phyloP scores from a whole-genome alignment of 2,113 vertebrate species.

The Gopherus evgoodei region DNA sequence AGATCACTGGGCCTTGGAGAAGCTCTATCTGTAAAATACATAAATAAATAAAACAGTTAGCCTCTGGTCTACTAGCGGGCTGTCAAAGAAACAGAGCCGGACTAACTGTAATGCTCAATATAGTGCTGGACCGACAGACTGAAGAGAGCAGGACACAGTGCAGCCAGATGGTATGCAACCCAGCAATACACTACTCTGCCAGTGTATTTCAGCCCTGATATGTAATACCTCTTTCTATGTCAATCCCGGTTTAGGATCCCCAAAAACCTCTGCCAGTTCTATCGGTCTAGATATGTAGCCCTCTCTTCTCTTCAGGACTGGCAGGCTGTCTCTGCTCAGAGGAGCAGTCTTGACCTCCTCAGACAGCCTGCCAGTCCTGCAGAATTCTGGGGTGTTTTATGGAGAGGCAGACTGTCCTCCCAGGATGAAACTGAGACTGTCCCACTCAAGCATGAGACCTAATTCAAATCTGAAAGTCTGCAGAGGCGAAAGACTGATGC shows the following conservation, averaged over 20 bases:
- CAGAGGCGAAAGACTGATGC: rapidly evolving
- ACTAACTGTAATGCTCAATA: not conserved
- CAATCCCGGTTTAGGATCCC: not conserved
- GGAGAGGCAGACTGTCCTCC: not conserved
- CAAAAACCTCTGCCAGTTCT: not conserved
- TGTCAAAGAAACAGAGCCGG: not conserved
- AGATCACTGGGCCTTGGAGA: slow-evolving; percentile 18
- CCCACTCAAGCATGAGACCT: not conserved
- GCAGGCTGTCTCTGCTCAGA: no score
- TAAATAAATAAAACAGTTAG: slow-evolving; percentile 28
- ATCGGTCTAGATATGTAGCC: not conserved
- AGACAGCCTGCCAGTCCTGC: rapidly evolving
- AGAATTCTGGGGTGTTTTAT: not conserved
- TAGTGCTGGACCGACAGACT: not conserved
- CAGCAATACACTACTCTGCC: not conserved
- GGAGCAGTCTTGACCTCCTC: not conserved
- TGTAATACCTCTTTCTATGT: not conserved
- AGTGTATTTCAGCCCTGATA: not conserved
- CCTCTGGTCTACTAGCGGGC: slow-evolving; percentile 34
- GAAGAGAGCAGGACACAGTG: not conserved
- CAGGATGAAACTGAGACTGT: not conserved
- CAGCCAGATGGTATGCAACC: not conserved
- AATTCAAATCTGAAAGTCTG: not conserved
- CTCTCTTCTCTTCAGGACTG: not conserved
- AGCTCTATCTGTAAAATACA: not conserved